Evolutionary conservation across 1,140 invertebrate species (phyloP), one percentile per base, ranked within the genome.

Genomic region (Tenebrio molitor): DNA sequence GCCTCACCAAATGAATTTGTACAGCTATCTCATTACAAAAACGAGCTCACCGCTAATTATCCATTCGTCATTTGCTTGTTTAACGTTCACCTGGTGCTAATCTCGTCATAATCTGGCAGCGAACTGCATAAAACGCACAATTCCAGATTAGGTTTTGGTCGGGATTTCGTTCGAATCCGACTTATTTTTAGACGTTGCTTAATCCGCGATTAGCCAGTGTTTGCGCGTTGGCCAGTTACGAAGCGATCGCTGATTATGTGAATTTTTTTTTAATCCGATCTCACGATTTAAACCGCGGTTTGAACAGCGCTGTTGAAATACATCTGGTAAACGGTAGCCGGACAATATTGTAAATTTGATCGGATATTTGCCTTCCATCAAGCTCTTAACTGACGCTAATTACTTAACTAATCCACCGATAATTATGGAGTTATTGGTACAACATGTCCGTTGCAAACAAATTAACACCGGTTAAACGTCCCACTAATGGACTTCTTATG

Each of bases 381-480:
- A 58, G 23, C 23, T 34, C 50, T 58, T 29, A 29, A 58, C 50
- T 58, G 50, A 58, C 50, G 50, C 23, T 58, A 58, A 58, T 58
- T 58, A 29, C 23, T 58, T 58, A 58, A 58, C 50, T 58, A 58
- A 58, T 58, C 50, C 50, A 58, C 15, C 19, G 50, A 58, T 58
- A 58, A 58, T 58, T 58, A 29, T 29, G 50, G 12, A 58, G 50
- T 58, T 58, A 58, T 58, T 58, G 50, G 23, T 58, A 58, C 29
- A 58, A 58, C 50, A 58, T 58, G 50, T 29, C 50, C 29, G 50
- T 29, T 29, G 25, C 50, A 58, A 58, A 58, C 50, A 58, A 58
- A 58, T 58, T 58, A 58, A 58, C 50, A 58, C 50, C 29, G 29
- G 50, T 58, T 58, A 58, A 58, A 58, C 50, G 50, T 29, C 17